Conservation (phyloP, 2,113 vertebrate genomes). For the Chloropsis cyanopogon region DNA sequence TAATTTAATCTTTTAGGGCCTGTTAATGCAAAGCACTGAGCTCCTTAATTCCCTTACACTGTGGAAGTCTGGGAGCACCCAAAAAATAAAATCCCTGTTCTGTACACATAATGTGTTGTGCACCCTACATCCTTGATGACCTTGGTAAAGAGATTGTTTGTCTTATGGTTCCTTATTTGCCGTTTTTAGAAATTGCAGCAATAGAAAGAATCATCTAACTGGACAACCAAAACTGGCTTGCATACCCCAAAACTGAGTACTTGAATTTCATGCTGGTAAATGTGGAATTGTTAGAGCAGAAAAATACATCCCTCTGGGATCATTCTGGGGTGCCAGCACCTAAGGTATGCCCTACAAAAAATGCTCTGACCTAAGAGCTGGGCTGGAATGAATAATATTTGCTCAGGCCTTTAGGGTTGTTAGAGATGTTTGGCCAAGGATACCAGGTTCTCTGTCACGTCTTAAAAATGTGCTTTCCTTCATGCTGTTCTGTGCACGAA, state of each 20-base stretch:
- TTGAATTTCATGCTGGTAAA: neutral
- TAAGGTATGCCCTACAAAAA: neutral
- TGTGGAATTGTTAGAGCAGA: neutral
- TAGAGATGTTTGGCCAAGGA: neutral
- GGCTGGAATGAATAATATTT: neutral
- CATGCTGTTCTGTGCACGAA: neutral
- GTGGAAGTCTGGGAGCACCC: neutral
- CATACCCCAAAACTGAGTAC: neutral
- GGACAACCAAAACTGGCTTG: neutral
- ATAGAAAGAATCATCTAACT: neutral
- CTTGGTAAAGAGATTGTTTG: neutral
- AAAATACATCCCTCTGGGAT: neutral
- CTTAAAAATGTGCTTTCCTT: neutral
- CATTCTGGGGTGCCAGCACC: neutral
- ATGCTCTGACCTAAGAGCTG: neutral
- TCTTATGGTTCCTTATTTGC: neutral
- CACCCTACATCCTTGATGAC: neutral
- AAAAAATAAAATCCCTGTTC: neutral
- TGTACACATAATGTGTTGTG: neutral
- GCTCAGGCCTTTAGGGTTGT: neutral
- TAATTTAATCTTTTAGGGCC: neutral
- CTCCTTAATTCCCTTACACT: neutral
- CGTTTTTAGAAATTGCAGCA: neutral
- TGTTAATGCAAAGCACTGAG: neutral
- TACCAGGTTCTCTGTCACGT: neutral